Base-by-base conservation (phyloP, 2,888 invertebrate species). In the Neuroscelio doddi region DNA sequence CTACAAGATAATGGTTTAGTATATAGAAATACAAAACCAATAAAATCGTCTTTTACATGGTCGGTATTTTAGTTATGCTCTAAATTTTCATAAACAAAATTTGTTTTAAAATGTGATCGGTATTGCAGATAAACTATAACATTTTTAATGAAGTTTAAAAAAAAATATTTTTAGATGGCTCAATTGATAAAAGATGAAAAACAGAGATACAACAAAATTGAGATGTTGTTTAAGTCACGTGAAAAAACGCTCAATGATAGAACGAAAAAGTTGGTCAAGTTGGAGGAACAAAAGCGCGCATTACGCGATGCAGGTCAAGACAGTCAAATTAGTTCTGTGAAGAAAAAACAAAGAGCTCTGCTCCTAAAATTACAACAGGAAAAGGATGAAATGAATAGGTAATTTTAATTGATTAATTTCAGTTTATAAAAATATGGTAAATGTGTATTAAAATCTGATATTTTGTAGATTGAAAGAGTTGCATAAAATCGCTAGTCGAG, bases 171-270 rank as follows among this genome's bases (percentile, higher is more conserved):
- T 3, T 52, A 87, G 87, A 86, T 89, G 78, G 89, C 89, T 62
- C 88, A 89, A 76, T 85, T 92, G 72, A 89, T 90, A 69, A 89
- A 88, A 78, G 90, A 91, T 72, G 92, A 92, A 81, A 89, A 90
- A 71, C 85, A 87, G 10, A 86, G 91, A 75, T 88, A 90, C 1
- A 89, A 90, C 71, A 89, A 92, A 80, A 86, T 92, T 73, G 87
- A 89, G 64, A 87, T 89, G 38, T 82, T 91, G 34, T 85, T 92
- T 39, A 89, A 90, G 79, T 87, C 91, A 50, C 86, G 90, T 4
- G 91, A 92, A 78, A 89, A 90, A 75, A 88, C 90, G 0, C 80
- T 92, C 50, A 85, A 90, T 30, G 91, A 92, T 81, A 87, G 90
- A 68, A 90, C 90, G 0, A 90, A 89, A 79, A 84, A 84, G 53